Conservation (phyloP, 2,888 invertebrate genomes). For the Criorhina ranunculi region DNA sequence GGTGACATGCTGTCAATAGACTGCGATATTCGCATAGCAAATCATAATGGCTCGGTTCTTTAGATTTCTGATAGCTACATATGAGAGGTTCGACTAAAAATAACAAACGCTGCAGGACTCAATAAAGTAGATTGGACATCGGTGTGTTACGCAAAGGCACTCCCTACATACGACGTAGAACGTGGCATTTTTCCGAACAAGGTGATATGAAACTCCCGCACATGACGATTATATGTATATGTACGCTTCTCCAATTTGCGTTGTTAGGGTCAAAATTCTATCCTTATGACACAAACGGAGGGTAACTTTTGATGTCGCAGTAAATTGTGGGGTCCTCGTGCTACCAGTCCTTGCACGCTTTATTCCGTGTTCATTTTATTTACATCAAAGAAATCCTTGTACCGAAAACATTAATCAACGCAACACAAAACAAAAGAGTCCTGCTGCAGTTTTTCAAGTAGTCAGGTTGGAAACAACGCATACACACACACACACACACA, state of each 20-base stretch:
- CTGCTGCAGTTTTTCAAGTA: slow-evolving; percentile 58
- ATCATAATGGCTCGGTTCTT: no score
- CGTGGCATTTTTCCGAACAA: slow-evolving; percentile 13
- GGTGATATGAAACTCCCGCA: neutral
- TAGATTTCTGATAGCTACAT: no score
- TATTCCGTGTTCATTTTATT: slow-evolving; percentile 7
- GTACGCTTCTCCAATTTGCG: neutral
- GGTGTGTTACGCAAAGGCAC: neutral
- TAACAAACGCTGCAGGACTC: neutral
- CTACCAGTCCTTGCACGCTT: no score
- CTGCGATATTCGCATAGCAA: no score
- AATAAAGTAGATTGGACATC: neutral
- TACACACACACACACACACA: neutral
- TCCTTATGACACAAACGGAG: neutral
- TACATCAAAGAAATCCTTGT: slow-evolving; percentile 42
- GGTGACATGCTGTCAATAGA: no score
- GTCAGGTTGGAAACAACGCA: slow-evolving; percentile 18
- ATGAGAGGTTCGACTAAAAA: neutral
- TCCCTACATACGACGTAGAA: neutral
- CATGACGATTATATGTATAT: neutral
- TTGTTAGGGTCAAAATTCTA: neutral
- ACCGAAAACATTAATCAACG: slow-evolving; percentile 51
- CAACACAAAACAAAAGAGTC: slow-evolving; percentile 48
- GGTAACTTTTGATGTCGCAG: slow-evolving; percentile 23
- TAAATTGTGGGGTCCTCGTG: neutral